Evolutionary conservation across 2,797 vertebrate species (phyloP).

Genomic region (Sitta carolinensis): DNA sequence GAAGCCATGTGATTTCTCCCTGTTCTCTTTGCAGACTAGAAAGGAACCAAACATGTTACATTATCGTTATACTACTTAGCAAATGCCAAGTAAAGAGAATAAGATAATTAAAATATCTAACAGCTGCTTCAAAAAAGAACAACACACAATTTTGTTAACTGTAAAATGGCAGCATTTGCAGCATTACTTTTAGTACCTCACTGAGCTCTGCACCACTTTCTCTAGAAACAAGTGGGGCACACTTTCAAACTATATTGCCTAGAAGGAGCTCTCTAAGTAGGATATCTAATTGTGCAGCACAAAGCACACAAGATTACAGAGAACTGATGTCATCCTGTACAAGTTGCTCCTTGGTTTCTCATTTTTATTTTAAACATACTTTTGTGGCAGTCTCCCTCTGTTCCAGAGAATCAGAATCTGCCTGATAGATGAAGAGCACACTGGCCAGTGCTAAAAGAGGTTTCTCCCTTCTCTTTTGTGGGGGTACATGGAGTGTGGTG

Average conservation of each 20-base stretch:
- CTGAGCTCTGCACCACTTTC: neutral
- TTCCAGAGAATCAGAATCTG: neutral
- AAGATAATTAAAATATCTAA: neutral
- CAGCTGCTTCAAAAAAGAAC: neutral
- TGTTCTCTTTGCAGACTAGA: neutral
- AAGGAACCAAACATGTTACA: neutral
- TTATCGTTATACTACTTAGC: neutral
- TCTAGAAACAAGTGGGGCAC: neutral
- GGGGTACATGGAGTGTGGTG: neutral
- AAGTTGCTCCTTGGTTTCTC: neutral
- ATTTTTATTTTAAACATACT: neutral
- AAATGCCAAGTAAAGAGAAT: neutral
- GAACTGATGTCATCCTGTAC: neutral
- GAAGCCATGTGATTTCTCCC: neutral
- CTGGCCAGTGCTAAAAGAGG: neutral
- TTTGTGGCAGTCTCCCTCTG: neutral
- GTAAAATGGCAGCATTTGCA: neutral
- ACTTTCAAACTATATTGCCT: neutral
- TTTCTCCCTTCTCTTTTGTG: neutral
- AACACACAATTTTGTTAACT: neutral
- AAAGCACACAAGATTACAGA: neutral
- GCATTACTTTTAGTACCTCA: neutral
- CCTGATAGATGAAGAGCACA: neutral
- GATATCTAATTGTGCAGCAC: neutral
- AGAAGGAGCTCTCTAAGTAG: neutral